Base-by-base conservation (phyloP, 1,140 invertebrate species). In the Chelonus insularis region DNA sequence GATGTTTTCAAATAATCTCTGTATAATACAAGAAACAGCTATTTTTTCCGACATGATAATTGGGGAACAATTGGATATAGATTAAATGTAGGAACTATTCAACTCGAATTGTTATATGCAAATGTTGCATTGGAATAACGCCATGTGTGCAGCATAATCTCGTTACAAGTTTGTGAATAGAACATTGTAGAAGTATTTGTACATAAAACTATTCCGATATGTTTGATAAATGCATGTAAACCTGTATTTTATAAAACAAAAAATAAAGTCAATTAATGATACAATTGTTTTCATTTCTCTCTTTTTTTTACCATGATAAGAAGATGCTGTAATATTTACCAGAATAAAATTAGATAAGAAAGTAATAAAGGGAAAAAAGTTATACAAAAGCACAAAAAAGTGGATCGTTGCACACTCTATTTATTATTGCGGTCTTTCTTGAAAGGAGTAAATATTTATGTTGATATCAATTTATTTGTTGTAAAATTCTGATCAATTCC, bases 61-160 rank as follows among this genome's bases (percentile, higher is more conserved):
- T 29, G 3, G 7, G 25, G 7, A 29, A 29, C 71, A 65, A 78
- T 78, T 43, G 12, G 16, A 43, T 16, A 39, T 39, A 39, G 7
- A 39, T 77, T 77, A 73, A 72, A 73, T 71, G 69, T 71, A 73
- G 72, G 75, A 76, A 76, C n/a, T n/a, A n/a, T 73, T 67, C 70
- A 66, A 69, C 67, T 66, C 64, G 64, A 32, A 23, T 20, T 16
- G 65, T 64, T 73, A 54, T 71, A 72, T 75, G 73, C 67, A 73
- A 72, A 75, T 72, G 58, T 63, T n/a, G n/a, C n/a, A 43, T 41
- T 43, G 25, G 37, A 52, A 16, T 20, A 62, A 34, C 51, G 39
- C 34, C 62, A 59, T 60, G 65, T 66, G 62, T 65, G 65, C 67
- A 67, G 65, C 66, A 66, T 75, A 75, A 72, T 70, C 68, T 69